Evolutionary conservation across 2,113 vertebrate genomes (phyloP).

Genomic region (Dicrurus megarhynchus): DNA sequence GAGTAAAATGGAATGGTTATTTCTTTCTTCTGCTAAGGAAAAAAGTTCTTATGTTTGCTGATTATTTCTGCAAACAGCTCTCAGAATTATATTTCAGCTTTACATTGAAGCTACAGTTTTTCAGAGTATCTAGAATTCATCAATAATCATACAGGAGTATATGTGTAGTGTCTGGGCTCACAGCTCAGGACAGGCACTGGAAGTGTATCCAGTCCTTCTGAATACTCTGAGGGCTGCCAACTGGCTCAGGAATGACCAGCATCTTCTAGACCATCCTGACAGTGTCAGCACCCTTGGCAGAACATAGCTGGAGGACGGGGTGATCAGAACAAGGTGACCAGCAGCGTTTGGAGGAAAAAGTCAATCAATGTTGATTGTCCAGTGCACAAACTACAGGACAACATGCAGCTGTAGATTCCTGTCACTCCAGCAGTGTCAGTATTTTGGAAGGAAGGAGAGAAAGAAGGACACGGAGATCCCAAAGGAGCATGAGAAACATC

Average conservation of each 20-base stretch:
- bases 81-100: background rate
- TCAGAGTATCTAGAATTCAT: background rate
- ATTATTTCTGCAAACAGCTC: background rate
- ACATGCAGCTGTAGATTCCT: background rate
- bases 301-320: fast-evolving
- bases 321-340: background rate
- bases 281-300: background rate
- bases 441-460: background rate
- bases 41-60: background rate
- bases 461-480: background rate
- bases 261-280: background rate
- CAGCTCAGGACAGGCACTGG: background rate
- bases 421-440: background rate
- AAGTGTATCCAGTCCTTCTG: background rate
- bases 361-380: background rate
- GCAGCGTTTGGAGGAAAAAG: background rate
- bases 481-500: background rate
- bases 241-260: background rate
- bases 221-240: fast-evolving
- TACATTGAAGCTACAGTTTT: background rate
- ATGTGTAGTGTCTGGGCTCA: fast-evolving
- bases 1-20: background rate
- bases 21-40: background rate
- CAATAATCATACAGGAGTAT: fast-evolving
- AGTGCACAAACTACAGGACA: background rate